phyloP scores from a whole-genome alignment of 2,797 vertebrate species.

The Tamandua tetradactyla region DNA sequence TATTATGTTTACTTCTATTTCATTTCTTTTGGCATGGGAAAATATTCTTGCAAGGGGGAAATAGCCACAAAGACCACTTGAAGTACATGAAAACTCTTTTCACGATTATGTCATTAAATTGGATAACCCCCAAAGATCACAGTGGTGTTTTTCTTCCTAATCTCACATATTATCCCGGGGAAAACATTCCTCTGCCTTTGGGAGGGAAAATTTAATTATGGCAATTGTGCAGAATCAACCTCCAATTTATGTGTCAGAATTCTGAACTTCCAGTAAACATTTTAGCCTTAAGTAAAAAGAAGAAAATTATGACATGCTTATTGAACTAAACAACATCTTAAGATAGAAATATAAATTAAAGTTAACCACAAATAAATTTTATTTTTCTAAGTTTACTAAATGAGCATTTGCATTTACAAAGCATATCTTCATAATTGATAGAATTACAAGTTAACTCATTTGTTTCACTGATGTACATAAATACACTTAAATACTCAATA shows the following conservation, averaged over 20 bases:
- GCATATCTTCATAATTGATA: background rate
- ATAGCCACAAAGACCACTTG: constrained; percentile 17
- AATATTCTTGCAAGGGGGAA: constrained; percentile 17
- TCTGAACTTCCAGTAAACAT: background rate
- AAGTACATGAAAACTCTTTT: background rate
- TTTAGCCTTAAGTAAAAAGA: background rate
- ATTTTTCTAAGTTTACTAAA: background rate
- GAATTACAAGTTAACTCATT: background rate
- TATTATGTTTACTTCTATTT: constrained; percentile 36
- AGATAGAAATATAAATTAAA: constrained; percentile 43
- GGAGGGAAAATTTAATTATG: constrained; percentile 55
- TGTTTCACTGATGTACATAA: background rate
- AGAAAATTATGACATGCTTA: background rate
- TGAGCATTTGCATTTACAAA: background rate
- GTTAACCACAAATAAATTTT: background rate
- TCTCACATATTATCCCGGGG: constrained; percentile 2
- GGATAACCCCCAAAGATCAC: background rate
- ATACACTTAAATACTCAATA: background rate
- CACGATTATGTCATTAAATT: constrained; percentile 1
- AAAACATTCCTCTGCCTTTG: constrained; percentile 29
- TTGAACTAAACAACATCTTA: constrained; percentile 14
- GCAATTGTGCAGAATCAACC: constrained; percentile 16
- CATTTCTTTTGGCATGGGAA: constrained; percentile 57
- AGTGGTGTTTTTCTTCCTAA: constrained; percentile 42
- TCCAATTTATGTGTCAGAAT: constrained; percentile 53